Evolutionary conservation across 2,113 vertebrate genomes (phyloP).

Genomic region (Oncorhynchus mykiss): DNA sequence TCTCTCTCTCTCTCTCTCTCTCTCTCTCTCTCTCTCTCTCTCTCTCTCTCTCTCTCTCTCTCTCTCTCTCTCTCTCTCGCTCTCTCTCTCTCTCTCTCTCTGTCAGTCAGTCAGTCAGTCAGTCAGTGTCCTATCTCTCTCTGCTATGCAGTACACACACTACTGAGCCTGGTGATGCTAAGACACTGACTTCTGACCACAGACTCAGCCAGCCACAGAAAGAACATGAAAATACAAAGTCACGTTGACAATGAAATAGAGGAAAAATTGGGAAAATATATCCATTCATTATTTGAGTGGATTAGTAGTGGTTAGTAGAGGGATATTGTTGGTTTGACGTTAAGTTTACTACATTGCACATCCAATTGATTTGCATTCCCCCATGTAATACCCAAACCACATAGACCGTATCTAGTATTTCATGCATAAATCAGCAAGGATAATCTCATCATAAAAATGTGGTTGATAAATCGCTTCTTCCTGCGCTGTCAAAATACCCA

Average conservation of each 20-base stretch:
- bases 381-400: slow-evolving; percentile 36
- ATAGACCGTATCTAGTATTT: slow-evolving; percentile 42
- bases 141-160: too few relatives aligned
- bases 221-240: neutral
- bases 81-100: too few relatives aligned
- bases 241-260: neutral
- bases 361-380: slow-evolving; percentile 47
- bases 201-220: neutral
- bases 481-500: too few relatives aligned
- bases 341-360: slow-evolving; percentile 42
- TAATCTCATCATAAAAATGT: slow-evolving; percentile 64
- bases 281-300: neutral
- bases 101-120: too few relatives aligned
- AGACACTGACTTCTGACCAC: neutral
- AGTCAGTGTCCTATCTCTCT: neutral
- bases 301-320: neutral
- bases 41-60: neutral
- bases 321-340: slow-evolving; percentile 23
- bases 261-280: neutral
- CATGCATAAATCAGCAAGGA: slow-evolving; percentile 62
- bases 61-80: neutral
- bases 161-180: neutral
- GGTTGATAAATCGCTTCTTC: slow-evolving; percentile 31
- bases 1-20: too few relatives aligned
- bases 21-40: neutral